Conservation (phyloP, 1,140 invertebrate species). For the Steinernema khuongi region DNA sequence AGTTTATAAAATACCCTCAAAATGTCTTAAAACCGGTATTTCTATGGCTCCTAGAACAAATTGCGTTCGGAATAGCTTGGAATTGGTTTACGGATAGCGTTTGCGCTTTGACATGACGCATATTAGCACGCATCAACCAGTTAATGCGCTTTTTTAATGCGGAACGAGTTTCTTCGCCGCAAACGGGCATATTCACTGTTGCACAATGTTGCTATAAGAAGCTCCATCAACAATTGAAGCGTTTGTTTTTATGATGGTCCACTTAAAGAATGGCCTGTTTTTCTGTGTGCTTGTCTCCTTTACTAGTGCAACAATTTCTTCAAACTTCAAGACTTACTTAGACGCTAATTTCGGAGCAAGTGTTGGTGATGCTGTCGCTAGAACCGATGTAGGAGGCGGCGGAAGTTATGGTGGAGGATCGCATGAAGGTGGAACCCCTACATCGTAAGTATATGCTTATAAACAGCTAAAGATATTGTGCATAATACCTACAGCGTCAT, state of each 20-base stretch:
- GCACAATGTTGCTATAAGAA: neutral
- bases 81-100: too few relatives aligned
- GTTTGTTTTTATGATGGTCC: neutral
- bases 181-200: neutral
- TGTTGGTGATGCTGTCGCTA: slow-evolving; percentile 35
- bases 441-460: slow-evolving; percentile 29
- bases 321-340: slow-evolving; percentile 19
- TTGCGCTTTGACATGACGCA: neutral
- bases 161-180: neutral
- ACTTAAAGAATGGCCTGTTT: neutral
- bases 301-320: neutral
- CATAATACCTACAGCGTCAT: slow-evolving; percentile 22
- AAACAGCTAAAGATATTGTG: neutral
- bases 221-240: neutral
- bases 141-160: neutral
- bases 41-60: too few relatives aligned
- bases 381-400: slow-evolving; percentile 40
- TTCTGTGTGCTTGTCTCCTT: neutral
- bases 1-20: too few relatives aligned
- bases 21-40: too few relatives aligned
- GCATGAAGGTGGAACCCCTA: slow-evolving; percentile 31
- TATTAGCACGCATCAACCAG: neutral
- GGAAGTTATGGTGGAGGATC: slow-evolving; percentile 47
- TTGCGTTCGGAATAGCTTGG: too few relatives aligned
- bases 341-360: slow-evolving; percentile 33